These are phyloP conservation scores for Lottia scabra DNA, from an alignment of 2,888 invertebrate species.

Conservation along the genomic window DNA sequence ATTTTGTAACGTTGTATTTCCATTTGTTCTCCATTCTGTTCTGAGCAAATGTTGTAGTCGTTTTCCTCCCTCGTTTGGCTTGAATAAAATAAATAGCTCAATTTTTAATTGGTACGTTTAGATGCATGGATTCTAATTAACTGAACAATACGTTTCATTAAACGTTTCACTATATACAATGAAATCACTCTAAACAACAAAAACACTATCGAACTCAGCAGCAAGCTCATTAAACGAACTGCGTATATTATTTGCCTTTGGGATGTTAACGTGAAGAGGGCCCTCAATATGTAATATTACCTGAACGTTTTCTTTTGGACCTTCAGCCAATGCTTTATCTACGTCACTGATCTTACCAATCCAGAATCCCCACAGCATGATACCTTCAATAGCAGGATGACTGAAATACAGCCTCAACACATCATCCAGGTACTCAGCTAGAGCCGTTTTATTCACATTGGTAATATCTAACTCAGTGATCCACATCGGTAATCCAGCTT, in stretches of 20 bases:
- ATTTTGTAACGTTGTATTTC: neutral
- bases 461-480: constrained; percentile 44
- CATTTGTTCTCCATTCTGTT: constrained; percentile 10
- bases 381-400: constrained; percentile 31
- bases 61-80: constrained; percentile 10
- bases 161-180: too few species aligned
- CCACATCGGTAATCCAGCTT: constrained; percentile 45
- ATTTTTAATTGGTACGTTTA: too few species aligned
- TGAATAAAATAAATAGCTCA: neutral
- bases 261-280: too few species aligned
- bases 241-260: too few species aligned
- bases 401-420: constrained; percentile 29
- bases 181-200: too few species aligned
- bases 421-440: constrained; percentile 30
- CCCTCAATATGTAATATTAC: constrained; percentile 9
- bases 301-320: constrained; percentile 7
- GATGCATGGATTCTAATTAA: too few species aligned
- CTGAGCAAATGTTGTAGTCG: neutral
- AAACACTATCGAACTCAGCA: too few species aligned
- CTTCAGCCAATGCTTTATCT: constrained; percentile 23
- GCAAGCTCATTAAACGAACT: too few species aligned
- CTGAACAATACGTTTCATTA: too few species aligned
- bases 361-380: constrained; percentile 26
- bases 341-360: constrained; percentile 1
- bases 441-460: constrained; percentile 26